These are phyloP conservation scores for Catocala nupta DNA, from an alignment of 2,888 invertebrate genomes.

Conservation along the genomic window DNA sequence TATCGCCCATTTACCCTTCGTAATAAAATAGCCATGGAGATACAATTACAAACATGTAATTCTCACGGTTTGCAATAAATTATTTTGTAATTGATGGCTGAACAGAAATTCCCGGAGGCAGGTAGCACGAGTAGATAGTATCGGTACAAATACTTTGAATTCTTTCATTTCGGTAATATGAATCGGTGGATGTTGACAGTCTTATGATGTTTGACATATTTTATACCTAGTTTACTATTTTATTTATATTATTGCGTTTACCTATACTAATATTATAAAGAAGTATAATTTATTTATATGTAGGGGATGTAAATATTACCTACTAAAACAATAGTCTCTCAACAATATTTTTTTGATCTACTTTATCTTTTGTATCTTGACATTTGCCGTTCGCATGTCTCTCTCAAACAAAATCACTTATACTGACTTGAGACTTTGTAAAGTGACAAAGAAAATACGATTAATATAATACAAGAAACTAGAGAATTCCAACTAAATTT, in stretches of 20 bases:
- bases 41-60: slow-evolving; percentile 37
- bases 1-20: slow-evolving; percentile 13
- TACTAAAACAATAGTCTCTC: too few relatives aligned
- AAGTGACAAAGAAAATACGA: not conserved
- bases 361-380: too few relatives aligned
- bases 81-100: slow-evolving; percentile 61
- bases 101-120: slow-evolving; percentile 54
- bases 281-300: too few relatives aligned
- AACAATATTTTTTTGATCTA: too few relatives aligned
- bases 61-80: slow-evolving; percentile 69
- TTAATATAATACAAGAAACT: not conserved
- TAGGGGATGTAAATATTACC: too few relatives aligned
- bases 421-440: too few relatives aligned
- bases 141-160: slow-evolving; percentile 66
- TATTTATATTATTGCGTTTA: too few relatives aligned
- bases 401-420: too few relatives aligned
- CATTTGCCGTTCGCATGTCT: too few relatives aligned
- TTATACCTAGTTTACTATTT: too few relatives aligned
- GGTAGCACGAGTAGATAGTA: slow-evolving; percentile 66
- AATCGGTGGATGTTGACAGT: slow-evolving; percentile 21
- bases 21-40: slow-evolving; percentile 19
- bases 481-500: too few relatives aligned
- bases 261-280: too few relatives aligned
- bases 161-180: slow-evolving; percentile 44
- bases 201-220: slow-evolving; percentile 10